These are phyloP conservation scores for Dunckerocampus dactyliophorus DNA, from an alignment of 2,113 vertebrate genomes.

Conservation along the genomic window DNA sequence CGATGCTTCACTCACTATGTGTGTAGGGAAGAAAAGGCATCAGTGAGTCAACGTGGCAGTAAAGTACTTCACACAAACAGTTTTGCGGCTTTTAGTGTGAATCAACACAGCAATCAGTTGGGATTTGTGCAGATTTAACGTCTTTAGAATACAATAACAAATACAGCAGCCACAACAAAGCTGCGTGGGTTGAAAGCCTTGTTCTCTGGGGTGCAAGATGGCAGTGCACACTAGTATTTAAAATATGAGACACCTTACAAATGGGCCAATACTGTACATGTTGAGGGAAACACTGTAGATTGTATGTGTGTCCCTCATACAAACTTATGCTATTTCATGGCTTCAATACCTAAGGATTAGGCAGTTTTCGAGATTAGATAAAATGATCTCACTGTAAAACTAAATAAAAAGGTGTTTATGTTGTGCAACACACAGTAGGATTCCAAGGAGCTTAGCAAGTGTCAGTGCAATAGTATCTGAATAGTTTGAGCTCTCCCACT, in stretches of 20 bases:
- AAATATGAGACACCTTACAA: not conserved
- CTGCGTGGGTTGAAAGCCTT: slow-evolving; percentile 18
- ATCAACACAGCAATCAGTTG: slow-evolving; percentile 35
- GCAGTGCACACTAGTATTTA: not conserved
- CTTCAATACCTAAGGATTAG: no score
- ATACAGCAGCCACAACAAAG: slow-evolving; percentile 37
- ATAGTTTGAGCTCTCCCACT: slow-evolving; percentile 43
- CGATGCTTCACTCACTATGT: no score
- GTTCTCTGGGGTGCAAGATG: slow-evolving; percentile 17
- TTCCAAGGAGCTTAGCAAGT: slow-evolving; percentile 11
- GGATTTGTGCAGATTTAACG: slow-evolving; percentile 30
- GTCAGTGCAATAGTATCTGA: slow-evolving; percentile 26
- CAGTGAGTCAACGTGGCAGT: not conserved
- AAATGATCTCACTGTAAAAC: not conserved
- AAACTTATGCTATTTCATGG: no score
- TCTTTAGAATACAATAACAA: slow-evolving; percentile 50
- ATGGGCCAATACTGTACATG: not conserved
- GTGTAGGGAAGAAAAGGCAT: no score
- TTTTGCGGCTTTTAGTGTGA: slow-evolving; percentile 7
- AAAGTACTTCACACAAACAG: slow-evolving; percentile 4
- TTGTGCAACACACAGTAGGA: slow-evolving; percentile 10
- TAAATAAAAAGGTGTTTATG: not conserved
- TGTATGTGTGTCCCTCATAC: not conserved
- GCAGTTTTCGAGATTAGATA: not conserved
- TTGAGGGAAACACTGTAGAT: not conserved